A percentile compares a stretch with the other conserved stretches of the same genome.
These are phyloP conservation scores for Empidonax alnorum DNA, from an alignment of 2,113 vertebrate genomes.

Conservation along the genomic window DNA sequence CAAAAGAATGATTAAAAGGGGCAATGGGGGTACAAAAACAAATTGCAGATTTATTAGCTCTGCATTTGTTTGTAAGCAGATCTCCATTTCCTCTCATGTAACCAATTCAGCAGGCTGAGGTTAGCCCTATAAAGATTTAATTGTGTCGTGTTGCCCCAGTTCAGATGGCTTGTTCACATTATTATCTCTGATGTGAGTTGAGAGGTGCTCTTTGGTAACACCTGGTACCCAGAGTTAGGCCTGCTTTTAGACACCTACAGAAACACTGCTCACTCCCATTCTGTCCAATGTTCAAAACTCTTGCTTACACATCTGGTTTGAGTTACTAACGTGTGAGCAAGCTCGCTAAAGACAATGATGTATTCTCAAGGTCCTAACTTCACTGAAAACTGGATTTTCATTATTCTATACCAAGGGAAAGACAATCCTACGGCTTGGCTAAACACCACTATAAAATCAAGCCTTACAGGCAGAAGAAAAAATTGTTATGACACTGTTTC, in stretches of 20 bases:
- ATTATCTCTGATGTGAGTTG: conserved; percentile 21
- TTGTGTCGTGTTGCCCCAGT: not conserved
- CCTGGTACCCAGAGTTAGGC: not conserved
- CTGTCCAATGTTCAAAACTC: not conserved
- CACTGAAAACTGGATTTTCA: not conserved
- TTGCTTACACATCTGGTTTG: not conserved
- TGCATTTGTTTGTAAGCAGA: not conserved
- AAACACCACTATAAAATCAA: not conserved
- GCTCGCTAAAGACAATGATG: not conserved
- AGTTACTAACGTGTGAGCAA: not conserved
- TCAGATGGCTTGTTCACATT: conserved; percentile 34
- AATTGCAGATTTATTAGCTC: not conserved
- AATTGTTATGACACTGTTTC: not conserved
- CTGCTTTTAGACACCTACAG: not conserved
- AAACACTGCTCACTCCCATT: not conserved
- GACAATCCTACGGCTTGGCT: not conserved
- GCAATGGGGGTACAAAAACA: not conserved
- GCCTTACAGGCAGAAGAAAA: not conserved
- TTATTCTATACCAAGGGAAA: not conserved
- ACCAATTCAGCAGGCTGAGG: conserved; percentile 14
- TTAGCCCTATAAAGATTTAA: conserved; percentile 31
- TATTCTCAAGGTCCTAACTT: not conserved
- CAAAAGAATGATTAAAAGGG: not conserved
- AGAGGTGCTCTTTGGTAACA: conserved; percentile 30
- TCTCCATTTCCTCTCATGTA: not conserved